Percentiles rank a stretch among this genome's conserved stretches.
Conservation (phyloP, 92 coral and sea anemone species). For the Phenganax stokvisi region DNA sequence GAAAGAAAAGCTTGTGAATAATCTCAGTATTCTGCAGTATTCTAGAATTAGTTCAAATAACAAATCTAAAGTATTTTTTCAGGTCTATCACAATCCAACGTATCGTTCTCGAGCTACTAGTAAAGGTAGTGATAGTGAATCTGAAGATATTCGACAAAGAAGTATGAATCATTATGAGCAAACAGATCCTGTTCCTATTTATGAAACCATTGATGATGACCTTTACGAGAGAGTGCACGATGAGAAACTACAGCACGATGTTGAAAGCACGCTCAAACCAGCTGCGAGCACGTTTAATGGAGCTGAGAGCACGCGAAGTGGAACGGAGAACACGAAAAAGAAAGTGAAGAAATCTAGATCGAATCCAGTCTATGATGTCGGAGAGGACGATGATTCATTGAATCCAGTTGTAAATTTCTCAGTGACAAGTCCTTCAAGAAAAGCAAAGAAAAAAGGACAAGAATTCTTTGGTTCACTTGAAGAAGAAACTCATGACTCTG, state of each 20-base stretch:
- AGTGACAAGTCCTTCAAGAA: conserved; percentile 2
- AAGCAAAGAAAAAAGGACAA: neutral
- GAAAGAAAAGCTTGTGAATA: too few relatives aligned
- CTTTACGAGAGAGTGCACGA: conserved; percentile 11
- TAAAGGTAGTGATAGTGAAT: neutral
- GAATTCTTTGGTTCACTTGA: neutral
- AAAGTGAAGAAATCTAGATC: neutral
- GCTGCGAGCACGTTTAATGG: too few relatives aligned
- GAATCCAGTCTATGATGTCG: conserved; percentile 26
- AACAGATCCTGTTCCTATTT: conserved; percentile 16
- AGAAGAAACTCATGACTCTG: neutral
- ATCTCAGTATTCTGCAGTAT: too few relatives aligned
- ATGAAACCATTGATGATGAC: conserved; percentile 22
- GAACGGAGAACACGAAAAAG: too few relatives aligned
- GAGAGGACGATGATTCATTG: conserved; percentile 17
- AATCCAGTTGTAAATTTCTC: conserved; percentile 24
- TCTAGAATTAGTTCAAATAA: neutral
- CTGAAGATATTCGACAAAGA: neutral
- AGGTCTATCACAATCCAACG: conserved; percentile 25
- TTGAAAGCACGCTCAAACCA: too few relatives aligned
- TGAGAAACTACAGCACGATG: neutral
- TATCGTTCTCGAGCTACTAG: neutral
- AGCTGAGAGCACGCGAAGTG: too few relatives aligned
- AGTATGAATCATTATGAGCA: conserved; percentile 27
- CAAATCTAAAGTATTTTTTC: neutral